Base-by-base conservation (phyloP, 1,140 invertebrate species). In the Scaptomyza montana region DNA sequence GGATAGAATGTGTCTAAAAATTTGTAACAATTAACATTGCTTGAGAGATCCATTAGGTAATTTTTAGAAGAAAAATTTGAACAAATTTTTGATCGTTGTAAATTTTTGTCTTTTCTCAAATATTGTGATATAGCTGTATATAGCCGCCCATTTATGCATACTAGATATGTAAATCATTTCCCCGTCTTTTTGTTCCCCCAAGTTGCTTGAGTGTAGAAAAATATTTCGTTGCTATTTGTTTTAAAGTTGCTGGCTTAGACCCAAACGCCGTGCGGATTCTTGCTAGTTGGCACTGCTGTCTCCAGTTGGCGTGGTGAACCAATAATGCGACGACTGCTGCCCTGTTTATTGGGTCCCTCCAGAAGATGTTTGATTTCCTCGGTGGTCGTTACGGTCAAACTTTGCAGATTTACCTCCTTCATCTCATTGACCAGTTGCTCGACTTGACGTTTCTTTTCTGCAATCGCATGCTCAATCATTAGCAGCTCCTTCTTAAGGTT, bases 231-330 rank as follows among this genome's bases (percentile, higher is more conserved):
- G 60, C 30, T 21, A 36, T 69, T 50, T 12, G 8, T 43, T 45
- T 10, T 36, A n/a, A n/a, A n/a, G 39, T 4, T 43, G 53, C 10
- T 73, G 45, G 19, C 41, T 93, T 94, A 98, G 45, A 99, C 97
- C 98, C 98, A 99, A 56, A 99, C 97, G 25, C 98, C 98, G 89
- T 98, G 97, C 43, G 97, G 97, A 93, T 98, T 98, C 93, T 98
- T 98, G 92, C 96, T 98, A 13, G 97, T 98, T 46, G 97, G 97
- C 50, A 98, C 97, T 39, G 97, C 97, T 92, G 97, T 98, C 93
- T 98, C 97, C 43, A 98, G 92, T 92, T 98, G 97, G 72, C 97
- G 93, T 41, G 97, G 97, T 33, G 97, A 97, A 13, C 97, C 97
- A 77, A 98, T 96, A 92, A 98, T 98, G 92, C 97, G 95, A 57